Base-by-base conservation (phyloP, 2,797 vertebrate genomes). In the Anniella stebbinsi region DNA sequence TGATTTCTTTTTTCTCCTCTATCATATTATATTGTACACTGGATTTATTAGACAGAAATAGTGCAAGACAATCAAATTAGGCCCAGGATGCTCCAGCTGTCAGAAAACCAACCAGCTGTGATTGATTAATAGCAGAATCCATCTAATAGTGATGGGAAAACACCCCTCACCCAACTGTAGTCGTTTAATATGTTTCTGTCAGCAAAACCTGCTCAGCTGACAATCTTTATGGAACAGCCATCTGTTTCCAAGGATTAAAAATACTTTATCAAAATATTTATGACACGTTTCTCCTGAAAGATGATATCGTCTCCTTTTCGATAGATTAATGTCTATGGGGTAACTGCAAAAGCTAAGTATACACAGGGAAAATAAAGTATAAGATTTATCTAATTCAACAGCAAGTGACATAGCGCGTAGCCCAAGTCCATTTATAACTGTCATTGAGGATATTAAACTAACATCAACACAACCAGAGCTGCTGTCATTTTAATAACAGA, bases 221-320 rank as follows among this genome's bases (percentile, higher is more conserved):
- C 95, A 97, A 90, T 95, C 94, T 95, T 96, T 91, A 93, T 91
- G 89, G 92, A 97, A 92, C 85, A 95, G 84, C 95, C 96, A 97
- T 96, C 96, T 97, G 96, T 80, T 97, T 97, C 87, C 91, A 92
- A 95, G 95, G 95, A 95, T 97, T 97, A 96, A 93, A 95, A 96
- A 98, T 97, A 95, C 87, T 96, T 96, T 96, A 96, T 96, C 95
- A 97, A 97, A 97, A 97, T 96, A 97, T 96, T 97, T 97, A 95
- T 89, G 93, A 95, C 96, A 95, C 91, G 80, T 96, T 97, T 94
- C 76, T 95, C 92, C 94, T 95, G 94, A 96, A 96, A 96, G 93
- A 95, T 97, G 76, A 36, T 96, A 93, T 93, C 92, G 95, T 97
- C 93, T 96, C 88, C 89, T 86, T 96, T 96, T 94, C 92, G 92